Conservation (phyloP, 2,113 vertebrate species). For the Chamaea fasciata region DNA sequence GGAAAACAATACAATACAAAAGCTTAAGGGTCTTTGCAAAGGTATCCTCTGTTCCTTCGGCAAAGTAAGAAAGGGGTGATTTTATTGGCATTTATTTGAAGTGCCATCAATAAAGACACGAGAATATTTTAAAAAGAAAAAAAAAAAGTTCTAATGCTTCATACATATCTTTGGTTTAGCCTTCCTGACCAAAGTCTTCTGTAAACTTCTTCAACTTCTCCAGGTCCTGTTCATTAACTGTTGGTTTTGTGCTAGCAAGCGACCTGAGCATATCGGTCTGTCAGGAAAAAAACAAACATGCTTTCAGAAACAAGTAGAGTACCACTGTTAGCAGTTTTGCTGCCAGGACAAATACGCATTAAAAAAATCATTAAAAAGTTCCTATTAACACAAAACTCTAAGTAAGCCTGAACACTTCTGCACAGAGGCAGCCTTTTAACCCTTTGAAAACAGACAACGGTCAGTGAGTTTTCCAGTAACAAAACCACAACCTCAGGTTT, state of each 20-base stretch:
- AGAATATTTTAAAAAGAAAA: constrained; percentile 35
- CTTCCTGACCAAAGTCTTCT: constrained; percentile 97
- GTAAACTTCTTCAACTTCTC: constrained; percentile 96
- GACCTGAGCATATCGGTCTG: constrained; percentile 92
- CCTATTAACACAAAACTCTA: neutral
- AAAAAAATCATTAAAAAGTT: neutral
- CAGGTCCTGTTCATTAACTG: constrained; percentile 95
- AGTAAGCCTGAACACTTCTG: neutral
- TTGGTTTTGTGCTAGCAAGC: constrained; percentile 84
- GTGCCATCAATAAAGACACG: constrained; percentile 52
- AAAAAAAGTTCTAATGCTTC: neutral
- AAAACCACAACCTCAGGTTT: neutral
- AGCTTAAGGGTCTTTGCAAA: constrained; percentile 43
- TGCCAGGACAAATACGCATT: neutral
- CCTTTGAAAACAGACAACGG: neutral
- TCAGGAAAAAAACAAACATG: neutral
- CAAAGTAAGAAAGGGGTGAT: constrained; percentile 41
- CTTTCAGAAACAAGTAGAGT: neutral
- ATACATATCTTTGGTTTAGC: constrained; percentile 72
- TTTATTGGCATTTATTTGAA: constrained; percentile 62
- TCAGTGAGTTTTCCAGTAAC: neutral
- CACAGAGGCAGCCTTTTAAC: neutral
- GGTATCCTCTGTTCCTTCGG: constrained; percentile 31
- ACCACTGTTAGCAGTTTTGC: neutral
- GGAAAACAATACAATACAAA: constrained; percentile 59